Evolutionary conservation across 2,888 invertebrate species (phyloP), one percentile per base, ranked within the genome.

Genomic region (Patella pellucida): DNA sequence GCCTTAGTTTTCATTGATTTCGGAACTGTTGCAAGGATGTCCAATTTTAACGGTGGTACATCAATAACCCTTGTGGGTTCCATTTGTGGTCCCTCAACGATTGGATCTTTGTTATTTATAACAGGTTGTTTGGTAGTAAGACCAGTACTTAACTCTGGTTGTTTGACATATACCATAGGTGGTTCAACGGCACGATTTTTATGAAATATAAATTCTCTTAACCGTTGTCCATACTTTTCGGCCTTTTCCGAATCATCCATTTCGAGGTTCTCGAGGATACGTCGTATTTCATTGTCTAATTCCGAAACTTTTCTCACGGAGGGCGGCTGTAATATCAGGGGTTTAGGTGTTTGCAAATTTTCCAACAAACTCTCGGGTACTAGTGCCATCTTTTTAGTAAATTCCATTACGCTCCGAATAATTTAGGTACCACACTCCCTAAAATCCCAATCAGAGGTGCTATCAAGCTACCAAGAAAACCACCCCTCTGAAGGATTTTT

Each of bases 401-500:
- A 54, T 15, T 54, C 54, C 54, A 54, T 54, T 54, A 54, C 3
- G 14, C 15, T 2, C 54, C 54, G 2, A 54, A 54, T 15, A 54
- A 16, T 54, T 54, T 54, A 16, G 54, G 54, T 14, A 54, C 1
- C 54, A 54, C 3, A 19, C 50, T 51, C 2, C 69, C 74, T 27
- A 31, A 50, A n/a, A 11, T 54, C 3, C 5, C 70, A 12, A 31
- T 31, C 69, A 41, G 52, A n/a, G 12, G 69, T n/a, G 23, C 54
- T 62, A 23, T 23, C 9, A 51, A 51, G 31, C 31, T 69, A 14
- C 68, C 52, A 1, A 74, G 2, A 67, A 73, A 71, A 14, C 71
- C 73, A 23, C 72, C 69, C 68, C 69, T 56, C 51, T 71, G 51
- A 54, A 67, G 15, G 50, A 72, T 41, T 71, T 15, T 50, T 67